Evolutionary conservation across 2,888 invertebrate species (phyloP), one percentile per base, ranked within the genome.

Genomic region (Aromia moschata): DNA sequence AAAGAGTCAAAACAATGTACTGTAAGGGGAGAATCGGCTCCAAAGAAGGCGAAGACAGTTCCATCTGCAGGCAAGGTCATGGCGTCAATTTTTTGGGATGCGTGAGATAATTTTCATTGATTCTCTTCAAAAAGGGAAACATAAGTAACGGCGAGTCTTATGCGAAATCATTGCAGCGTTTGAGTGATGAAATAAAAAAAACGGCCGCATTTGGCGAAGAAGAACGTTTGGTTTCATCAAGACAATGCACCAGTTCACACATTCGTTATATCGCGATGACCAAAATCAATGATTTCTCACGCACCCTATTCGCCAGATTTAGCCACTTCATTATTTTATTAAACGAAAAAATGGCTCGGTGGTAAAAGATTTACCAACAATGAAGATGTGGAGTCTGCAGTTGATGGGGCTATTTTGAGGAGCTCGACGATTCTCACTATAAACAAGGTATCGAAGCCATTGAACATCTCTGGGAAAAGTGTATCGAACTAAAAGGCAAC

Each of bases 1-100:
- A 17, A 46, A 43, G 60, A 67, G 54, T 67, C 63, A 52, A 63
- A 63, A 56, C 62, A 73, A 62, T 70, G 68, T 65, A 65, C 61
- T 67, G 56, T 47, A 61, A 51, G 18, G 61, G 61, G 61, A 57
- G 62, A 70, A 68, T 56, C 41, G 38, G 67, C 65, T 63, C 70
- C 65, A 64, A 70, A 68, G 63, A 68, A 68, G 64, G 64, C 41
- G 25, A 47, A 47, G 16, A 18, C 37, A 2, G 31, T 56, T 57
- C 41, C 41, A 57, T 49, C 47, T 55, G 55, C 41, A 49, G 62
- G 12, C 43, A 56, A 75, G 33, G 74, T 70, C 55, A 62, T 72
- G 25, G 25, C 3, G 7, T 25, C 25, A 25, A 7, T 25, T 25
- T 25, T 25, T 25, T 5, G 36, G 31, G 40, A 44, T 46, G 46